A percentile compares a stretch with the other conserved stretches of the same genome.
phyloP scores from a whole-genome alignment of 2,888 invertebrate genomes.

The Lumbricus terrestris region DNA sequence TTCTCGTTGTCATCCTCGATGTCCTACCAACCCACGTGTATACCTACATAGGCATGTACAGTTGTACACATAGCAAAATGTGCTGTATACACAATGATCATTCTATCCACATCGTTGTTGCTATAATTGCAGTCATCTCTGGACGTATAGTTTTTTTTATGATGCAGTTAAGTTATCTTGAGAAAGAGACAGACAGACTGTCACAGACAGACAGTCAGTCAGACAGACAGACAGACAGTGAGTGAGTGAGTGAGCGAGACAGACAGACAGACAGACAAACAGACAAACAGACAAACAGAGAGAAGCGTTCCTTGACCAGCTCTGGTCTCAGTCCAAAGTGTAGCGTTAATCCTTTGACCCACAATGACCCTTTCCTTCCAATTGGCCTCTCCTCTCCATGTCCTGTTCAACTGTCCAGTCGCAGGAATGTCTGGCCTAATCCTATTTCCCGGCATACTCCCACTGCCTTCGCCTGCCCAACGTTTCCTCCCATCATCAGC shows the following conservation, averaged over 20 bases:
- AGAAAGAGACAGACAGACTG: too few relatives aligned
- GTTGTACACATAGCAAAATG: too few relatives aligned
- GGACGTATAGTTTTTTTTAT: background rate
- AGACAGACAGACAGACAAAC: too few relatives aligned
- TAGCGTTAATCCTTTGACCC: background rate
- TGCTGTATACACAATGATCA: background rate
- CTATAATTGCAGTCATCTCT: background rate
- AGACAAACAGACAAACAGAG: too few relatives aligned
- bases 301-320: background rate
- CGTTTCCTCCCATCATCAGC: too few relatives aligned
- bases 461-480: too few relatives aligned
- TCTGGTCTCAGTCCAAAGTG: background rate
- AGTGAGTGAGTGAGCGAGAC: too few relatives aligned
- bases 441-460: background rate
- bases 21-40: background rate
- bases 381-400: background rate
- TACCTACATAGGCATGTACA: background rate
- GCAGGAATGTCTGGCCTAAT: background rate
- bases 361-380: background rate
- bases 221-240: too few relatives aligned
- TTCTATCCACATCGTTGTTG: background rate
- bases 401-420: background rate
- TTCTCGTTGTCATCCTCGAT: background rate
- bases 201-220: too few relatives aligned
- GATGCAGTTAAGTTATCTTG: background rate